A percentile compares a stretch with the other conserved stretches of the same genome.
Conservation (phyloP, 2,113 vertebrate genomes). For the Nothocercus julius region DNA sequence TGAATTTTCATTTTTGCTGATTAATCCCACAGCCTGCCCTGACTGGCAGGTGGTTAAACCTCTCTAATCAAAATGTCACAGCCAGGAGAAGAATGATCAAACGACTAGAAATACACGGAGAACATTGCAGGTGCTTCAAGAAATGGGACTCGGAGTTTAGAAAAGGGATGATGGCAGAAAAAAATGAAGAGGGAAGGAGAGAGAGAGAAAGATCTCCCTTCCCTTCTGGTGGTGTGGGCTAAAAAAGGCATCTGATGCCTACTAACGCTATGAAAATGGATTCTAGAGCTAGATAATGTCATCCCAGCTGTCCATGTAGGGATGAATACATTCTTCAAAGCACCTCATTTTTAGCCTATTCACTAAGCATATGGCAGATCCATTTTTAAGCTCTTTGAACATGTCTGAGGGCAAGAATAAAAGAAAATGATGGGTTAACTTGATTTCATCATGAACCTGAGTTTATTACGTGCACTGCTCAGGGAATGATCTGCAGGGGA, state of each 20-base stretch:
- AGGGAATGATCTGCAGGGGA: background rate
- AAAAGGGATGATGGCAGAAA: background rate
- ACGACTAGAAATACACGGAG: background rate
- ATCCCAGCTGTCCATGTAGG: background rate
- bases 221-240: background rate
- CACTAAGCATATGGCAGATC: background rate
- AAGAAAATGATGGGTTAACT: background rate
- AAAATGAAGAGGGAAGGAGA: background rate
- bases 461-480: background rate
- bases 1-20: background rate
- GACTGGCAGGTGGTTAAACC: background rate
- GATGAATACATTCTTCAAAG: background rate
- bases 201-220: background rate
- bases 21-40: background rate
- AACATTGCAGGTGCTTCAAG: background rate
- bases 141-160: background rate
- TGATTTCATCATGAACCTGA: background rate
- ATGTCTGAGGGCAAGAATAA: background rate
- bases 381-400: background rate
- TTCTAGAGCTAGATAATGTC: background rate
- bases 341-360: background rate
- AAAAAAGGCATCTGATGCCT: background rate
- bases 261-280: background rate
- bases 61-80: background rate
- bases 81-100: background rate